phyloP scores from a whole-genome alignment of 1,140 invertebrate species.

The Schlechtendalia chinensis region DNA sequence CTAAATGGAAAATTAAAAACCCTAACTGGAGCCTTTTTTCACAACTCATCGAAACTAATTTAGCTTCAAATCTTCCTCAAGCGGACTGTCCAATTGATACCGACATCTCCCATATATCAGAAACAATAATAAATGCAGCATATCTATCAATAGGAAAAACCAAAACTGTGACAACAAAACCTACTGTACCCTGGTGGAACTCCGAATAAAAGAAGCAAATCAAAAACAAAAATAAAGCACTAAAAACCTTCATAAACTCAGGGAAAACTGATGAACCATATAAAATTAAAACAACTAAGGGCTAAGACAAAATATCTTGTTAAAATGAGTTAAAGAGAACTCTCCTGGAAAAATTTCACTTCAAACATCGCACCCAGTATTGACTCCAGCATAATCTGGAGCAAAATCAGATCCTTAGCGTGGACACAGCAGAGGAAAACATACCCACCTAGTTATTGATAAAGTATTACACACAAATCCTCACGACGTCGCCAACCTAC shows the following conservation, averaged over 20 bases:
- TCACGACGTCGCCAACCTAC: not conserved
- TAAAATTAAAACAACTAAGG: too few species aligned
- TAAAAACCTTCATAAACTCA: not conserved
- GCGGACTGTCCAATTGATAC: too few species aligned
- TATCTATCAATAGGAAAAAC: not conserved
- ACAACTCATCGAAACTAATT: too few species aligned
- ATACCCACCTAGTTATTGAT: not conserved
- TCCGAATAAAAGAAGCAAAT: too few species aligned
- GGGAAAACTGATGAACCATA: not conserved
- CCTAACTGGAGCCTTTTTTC: too few species aligned
- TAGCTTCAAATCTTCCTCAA: too few species aligned
- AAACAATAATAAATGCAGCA: not conserved
- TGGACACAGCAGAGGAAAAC: not conserved
- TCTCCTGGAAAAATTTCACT: not conserved
- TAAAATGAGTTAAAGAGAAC: not conserved
- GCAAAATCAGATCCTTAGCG: not conserved
- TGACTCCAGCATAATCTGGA: not conserved
- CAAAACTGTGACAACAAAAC: not conserved
- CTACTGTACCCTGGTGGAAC: not conserved
- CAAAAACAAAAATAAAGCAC: not conserved
- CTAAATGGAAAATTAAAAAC: too few species aligned
- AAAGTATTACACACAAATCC: not conserved
- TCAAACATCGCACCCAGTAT: not conserved
- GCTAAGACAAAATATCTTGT: not conserved
- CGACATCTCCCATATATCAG: too few species aligned